These are phyloP conservation scores for Pampusana beccarii DNA, from an alignment of 2,113 vertebrate species.

Conservation along the genomic window DNA sequence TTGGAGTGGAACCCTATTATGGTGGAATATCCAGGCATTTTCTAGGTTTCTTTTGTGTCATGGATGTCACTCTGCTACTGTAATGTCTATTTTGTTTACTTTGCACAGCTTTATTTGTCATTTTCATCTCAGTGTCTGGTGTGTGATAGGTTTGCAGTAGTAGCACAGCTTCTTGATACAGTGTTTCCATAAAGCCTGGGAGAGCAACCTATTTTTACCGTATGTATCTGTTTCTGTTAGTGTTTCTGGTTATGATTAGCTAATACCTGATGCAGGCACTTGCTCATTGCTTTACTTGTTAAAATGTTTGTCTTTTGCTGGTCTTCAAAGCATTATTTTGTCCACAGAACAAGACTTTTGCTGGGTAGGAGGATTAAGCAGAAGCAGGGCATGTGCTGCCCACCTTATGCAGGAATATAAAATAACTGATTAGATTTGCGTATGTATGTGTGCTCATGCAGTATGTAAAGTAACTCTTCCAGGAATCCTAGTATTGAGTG, in stretches of 20 bases:
- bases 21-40: background rate
- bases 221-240: background rate
- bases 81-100: background rate
- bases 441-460: background rate
- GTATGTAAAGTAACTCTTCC: background rate
- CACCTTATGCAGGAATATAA: background rate
- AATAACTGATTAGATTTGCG: background rate
- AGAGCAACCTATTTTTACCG: background rate
- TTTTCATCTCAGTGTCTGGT: background rate
- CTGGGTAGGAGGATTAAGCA: background rate
- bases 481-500: background rate
- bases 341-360: background rate
- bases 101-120: background rate
- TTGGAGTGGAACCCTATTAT: background rate
- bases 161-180: background rate
- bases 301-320: background rate
- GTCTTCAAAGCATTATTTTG: slow-evolving; percentile 6
- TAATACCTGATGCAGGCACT: background rate
- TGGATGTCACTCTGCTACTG: background rate
- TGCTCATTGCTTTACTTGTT: background rate
- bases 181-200: background rate
- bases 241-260: background rate
- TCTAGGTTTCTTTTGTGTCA: background rate
- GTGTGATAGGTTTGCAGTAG: background rate
- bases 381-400: background rate